Evolutionary conservation across 2,888 invertebrate genomes (phyloP).

Genomic region (Ectobius pallidus): DNA sequence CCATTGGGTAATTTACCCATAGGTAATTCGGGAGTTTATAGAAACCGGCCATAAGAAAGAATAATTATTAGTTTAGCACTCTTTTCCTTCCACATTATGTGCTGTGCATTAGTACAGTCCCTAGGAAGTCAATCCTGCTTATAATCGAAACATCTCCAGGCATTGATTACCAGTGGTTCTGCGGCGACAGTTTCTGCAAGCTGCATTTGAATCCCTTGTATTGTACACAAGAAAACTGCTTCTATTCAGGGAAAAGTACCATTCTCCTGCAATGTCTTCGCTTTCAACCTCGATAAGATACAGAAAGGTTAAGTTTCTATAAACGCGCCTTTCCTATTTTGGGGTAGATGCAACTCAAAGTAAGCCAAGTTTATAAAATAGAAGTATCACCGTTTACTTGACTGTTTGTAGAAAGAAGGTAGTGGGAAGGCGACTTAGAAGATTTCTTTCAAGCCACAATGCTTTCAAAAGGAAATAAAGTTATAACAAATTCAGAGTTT

Average conservation of each 20-base stretch:
- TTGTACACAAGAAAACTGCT: background rate
- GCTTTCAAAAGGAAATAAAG: conserved; percentile 38
- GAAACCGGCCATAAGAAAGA: no score
- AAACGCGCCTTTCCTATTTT: background rate
- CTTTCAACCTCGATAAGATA: conserved; percentile 22
- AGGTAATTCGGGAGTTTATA: no score
- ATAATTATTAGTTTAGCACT: no score
- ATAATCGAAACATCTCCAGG: no score
- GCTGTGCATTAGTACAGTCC: no score
- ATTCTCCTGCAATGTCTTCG: conserved; percentile 15
- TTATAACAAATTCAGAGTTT: conserved; percentile 37
- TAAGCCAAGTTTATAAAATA: conserved; percentile 1
- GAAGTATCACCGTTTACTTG: conserved; percentile 24
- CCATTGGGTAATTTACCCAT: no score
- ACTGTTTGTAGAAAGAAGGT: background rate
- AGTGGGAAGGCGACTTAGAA: conserved; percentile 20
- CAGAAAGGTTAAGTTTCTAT: conserved; percentile 29
- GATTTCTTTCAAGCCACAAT: conserved; percentile 32
- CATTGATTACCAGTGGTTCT: background rate
- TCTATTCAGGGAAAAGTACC: background rate
- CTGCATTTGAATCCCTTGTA: conserved; percentile 2
- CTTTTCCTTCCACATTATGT: no score
- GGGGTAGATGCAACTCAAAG: background rate
- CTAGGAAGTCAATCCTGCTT: no score
- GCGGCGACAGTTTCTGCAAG: background rate